A percentile compares a stretch with the other conserved stretches of the same genome.
Conservation (phyloP, 2,113 vertebrate genomes). For the Sceloporus undulatus region DNA sequence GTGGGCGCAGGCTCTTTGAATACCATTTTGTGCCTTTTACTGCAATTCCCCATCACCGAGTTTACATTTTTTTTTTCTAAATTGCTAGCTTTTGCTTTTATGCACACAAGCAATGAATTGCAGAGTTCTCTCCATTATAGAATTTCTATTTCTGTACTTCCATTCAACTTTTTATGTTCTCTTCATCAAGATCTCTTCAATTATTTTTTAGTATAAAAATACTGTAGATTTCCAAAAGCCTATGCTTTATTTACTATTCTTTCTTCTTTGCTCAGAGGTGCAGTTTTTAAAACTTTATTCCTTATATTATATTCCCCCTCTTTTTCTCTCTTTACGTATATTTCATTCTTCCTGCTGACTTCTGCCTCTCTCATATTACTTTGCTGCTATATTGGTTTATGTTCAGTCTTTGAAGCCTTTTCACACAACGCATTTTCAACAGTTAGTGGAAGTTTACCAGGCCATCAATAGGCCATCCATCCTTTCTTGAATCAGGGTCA, state of each 20-base stretch:
- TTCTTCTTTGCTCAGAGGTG: background rate
- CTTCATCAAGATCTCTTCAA: background rate
- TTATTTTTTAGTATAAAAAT: background rate
- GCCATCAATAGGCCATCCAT: background rate
- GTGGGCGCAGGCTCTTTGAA: background rate
- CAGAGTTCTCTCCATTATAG: background rate
- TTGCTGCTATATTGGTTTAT: background rate
- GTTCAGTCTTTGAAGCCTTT: background rate
- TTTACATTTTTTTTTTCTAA: background rate
- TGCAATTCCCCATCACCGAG: background rate
- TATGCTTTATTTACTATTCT: background rate
- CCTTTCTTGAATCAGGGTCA: background rate
- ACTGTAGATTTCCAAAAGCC: background rate
- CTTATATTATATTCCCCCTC: background rate
- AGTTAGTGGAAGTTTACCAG: background rate
- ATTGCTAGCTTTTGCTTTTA: conserved; percentile 7
- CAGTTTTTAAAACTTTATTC: background rate
- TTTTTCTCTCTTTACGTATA: background rate
- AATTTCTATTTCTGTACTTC: background rate
- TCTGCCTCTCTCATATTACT: background rate
- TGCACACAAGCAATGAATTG: background rate
- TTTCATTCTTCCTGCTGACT: background rate
- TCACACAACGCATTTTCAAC: background rate
- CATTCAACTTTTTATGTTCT: background rate
- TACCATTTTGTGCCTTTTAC: background rate